These are phyloP conservation scores for Neosilurus hyrtlii DNA, from an alignment of 2,797 vertebrate species.

Conservation along the genomic window DNA sequence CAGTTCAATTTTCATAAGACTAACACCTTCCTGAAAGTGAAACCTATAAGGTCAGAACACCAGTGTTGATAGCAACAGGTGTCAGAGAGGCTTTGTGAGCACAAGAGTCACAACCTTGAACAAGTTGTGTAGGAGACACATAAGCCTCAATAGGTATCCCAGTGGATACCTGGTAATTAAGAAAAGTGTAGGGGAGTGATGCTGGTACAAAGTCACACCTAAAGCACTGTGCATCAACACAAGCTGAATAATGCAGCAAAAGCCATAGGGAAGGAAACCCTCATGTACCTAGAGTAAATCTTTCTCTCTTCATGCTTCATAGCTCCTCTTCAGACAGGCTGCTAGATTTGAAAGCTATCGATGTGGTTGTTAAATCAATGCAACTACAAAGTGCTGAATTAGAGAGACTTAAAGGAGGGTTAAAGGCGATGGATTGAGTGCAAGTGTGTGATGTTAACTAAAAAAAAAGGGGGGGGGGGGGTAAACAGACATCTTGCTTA, in stretches of 20 bases:
- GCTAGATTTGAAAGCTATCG: conserved; percentile 75
- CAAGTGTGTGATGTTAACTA: conserved; percentile 28
- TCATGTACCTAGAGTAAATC: conserved; percentile 65
- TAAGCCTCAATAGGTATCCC: conserved; percentile 53
- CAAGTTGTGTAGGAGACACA: conserved; percentile 66
- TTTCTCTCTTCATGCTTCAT: conserved; percentile 70
- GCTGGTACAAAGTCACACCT: conserved; percentile 68
- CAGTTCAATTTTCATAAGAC: conserved; percentile 53
- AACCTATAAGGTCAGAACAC: conserved; percentile 63
- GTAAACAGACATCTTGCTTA: conserved; percentile 31
- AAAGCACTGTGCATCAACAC: conserved; percentile 62
- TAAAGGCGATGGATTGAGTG: conserved; percentile 57
- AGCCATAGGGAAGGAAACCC: conserved; percentile 47
- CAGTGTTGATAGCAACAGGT: conserved; percentile 59
- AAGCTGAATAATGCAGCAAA: conserved; percentile 68
- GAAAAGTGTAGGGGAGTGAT: conserved; percentile 51
- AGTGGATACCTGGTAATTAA: conserved; percentile 40
- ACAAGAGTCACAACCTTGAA: conserved; percentile 68
- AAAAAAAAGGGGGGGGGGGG: conserved; percentile 22
- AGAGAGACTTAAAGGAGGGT: conserved; percentile 62
- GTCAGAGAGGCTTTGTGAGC: conserved; percentile 63
- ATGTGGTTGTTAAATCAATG: conserved; percentile 71
- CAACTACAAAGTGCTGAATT: conserved; percentile 73
- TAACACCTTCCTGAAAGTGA: conserved; percentile 53
- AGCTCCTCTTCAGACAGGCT: conserved; percentile 70